Evolutionary conservation across 64 coral and sea anemone genomes (phyloP).

Genomic region (Stichodactyla helianthus): DNA sequence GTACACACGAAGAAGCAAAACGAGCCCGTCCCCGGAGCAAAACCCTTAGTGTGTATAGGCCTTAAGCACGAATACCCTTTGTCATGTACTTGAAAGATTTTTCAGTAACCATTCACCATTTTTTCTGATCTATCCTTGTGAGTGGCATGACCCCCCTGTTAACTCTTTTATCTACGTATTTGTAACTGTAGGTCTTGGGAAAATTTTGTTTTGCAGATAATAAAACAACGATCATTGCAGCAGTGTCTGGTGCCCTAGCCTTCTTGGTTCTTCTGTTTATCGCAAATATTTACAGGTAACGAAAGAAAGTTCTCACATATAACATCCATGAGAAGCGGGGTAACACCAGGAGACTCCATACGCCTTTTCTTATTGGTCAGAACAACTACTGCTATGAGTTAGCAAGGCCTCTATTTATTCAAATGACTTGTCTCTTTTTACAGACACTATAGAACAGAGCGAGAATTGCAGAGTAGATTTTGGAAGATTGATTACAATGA

Average conservation of each 20-base stretch:
- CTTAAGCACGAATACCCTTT: too few species aligned
- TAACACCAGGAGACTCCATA: not conserved
- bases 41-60: too few species aligned
- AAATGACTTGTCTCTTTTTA: not conserved
- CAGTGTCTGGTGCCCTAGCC: slow-evolving; percentile 59
- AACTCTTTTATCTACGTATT: not conserved
- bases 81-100: too few species aligned
- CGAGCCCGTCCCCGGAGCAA: too few species aligned
- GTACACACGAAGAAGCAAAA: too few species aligned
- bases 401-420: not conserved
- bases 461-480: slow-evolving; percentile 73
- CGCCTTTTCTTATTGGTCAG: too few species aligned
- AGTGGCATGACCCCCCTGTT: too few species aligned
- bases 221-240: slow-evolving; percentile 43
- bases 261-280: slow-evolving; percentile 55
- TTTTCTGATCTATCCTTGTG: too few species aligned
- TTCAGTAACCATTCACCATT: too few species aligned
- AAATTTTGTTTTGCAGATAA: slow-evolving; percentile 1
- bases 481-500: slow-evolving; percentile 92
- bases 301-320: not conserved
- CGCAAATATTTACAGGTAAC: slow-evolving; percentile 21
- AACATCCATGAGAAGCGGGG: not conserved
- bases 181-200: not conserved
- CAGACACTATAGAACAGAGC: slow-evolving; percentile 78
- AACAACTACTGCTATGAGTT: too few species aligned